Evolutionary conservation across 2,113 vertebrate species (phyloP).

Genomic region (Larimichthys polyactis): DNA sequence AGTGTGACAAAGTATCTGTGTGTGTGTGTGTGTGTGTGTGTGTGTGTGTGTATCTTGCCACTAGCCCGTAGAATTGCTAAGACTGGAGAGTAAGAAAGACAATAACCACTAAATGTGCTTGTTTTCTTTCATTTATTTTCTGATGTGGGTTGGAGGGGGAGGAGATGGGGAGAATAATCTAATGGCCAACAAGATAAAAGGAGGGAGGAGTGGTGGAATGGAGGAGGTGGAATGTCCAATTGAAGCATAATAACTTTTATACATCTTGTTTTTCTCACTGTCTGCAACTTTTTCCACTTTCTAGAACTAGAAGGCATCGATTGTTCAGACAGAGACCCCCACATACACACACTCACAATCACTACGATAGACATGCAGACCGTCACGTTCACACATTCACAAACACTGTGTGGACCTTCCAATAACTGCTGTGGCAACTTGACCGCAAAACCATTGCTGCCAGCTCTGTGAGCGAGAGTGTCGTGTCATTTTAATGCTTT

Average conservation of each 20-base stretch:
- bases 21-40: constrained; percentile 9
- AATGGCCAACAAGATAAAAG: constrained; percentile 55
- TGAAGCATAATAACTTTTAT: constrained; percentile 62
- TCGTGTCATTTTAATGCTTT: constrained; percentile 32
- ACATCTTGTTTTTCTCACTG: constrained; percentile 62
- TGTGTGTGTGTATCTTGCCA: constrained; percentile 35
- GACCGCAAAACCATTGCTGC: constrained; percentile 2
- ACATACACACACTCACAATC: background rate
- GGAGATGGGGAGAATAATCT: constrained; percentile 62
- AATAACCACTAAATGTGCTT: constrained; percentile 73
- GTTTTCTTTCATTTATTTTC: constrained; percentile 73
- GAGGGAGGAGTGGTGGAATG: constrained; percentile 20
- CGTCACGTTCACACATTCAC: background rate
- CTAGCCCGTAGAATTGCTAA: constrained; percentile 52
- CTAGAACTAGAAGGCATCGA: constrained; percentile 20
- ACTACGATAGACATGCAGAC: constrained; percentile 6
- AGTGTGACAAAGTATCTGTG: constrained; percentile 53
- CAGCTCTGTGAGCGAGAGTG: constrained; percentile 25
- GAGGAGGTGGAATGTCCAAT: constrained; percentile 46
- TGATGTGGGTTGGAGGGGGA: constrained; percentile 61
- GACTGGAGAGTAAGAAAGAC: constrained; percentile 61
- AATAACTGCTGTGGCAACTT: constrained; percentile 24
- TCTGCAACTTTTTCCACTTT: constrained; percentile 51
- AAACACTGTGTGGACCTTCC: constrained; percentile 23
- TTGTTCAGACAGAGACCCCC: constrained; percentile 22